A percentile compares a stretch with the other conserved stretches of the same genome.
These are phyloP conservation scores for Acanthurus tractus DNA, from an alignment of 2,797 vertebrate species.

Conservation along the genomic window DNA sequence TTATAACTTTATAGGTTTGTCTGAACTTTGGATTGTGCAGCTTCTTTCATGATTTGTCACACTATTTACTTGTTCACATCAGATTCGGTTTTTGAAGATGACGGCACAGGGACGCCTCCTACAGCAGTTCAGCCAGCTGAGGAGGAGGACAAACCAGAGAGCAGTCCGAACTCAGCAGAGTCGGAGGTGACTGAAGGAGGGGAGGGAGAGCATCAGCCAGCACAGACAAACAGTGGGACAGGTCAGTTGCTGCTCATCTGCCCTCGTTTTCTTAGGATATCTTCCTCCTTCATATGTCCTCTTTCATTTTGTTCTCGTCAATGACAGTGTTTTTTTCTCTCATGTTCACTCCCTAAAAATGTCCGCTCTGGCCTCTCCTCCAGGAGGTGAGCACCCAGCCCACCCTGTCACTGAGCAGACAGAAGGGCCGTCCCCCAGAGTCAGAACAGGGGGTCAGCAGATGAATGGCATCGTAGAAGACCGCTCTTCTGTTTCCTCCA, in stretches of 20 bases:
- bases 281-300: not conserved
- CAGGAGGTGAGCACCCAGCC: conserved; percentile 64
- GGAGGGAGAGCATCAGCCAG: conserved; percentile 18
- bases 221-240: conserved; percentile 31
- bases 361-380: not conserved
- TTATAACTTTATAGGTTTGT: not conserved
- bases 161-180: conserved; percentile 39
- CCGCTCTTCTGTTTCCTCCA: conserved; percentile 92
- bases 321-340: not conserved
- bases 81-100: conserved; percentile 76
- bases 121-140: conserved; percentile 33
- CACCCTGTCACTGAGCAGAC: conserved; percentile 76
- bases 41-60: not conserved
- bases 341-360: not conserved
- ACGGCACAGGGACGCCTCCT: conserved; percentile 45
- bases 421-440: conserved; percentile 73
- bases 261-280: not conserved
- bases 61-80: conserved; percentile 7
- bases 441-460: conserved; percentile 85
- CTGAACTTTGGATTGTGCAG: not conserved
- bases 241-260: conserved; percentile 35
- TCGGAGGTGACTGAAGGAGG: conserved; percentile 42
- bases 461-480: conserved; percentile 95
- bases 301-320: not conserved
- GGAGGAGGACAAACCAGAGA: conserved; percentile 39